phyloP scores from a whole-genome alignment of 2,888 invertebrate species.

The Drosophila subquinaria region DNA sequence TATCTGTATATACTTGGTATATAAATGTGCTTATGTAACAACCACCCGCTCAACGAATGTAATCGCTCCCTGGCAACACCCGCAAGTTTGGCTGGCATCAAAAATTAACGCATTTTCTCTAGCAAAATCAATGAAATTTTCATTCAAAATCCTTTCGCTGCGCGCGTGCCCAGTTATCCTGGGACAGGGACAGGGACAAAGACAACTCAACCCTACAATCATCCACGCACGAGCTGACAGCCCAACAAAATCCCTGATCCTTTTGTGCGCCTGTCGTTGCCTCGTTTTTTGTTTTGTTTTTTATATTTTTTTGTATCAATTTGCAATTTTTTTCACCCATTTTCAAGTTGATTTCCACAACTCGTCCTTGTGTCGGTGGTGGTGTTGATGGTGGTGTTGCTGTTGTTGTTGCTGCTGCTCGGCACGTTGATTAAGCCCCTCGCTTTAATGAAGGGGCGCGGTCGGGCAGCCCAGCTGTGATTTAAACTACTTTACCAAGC shows the following conservation, averaged over 20 bases:
- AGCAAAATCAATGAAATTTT: constrained; percentile 61
- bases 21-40: constrained; percentile 46
- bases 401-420: constrained; percentile 31
- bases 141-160: constrained; percentile 71
- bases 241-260: constrained; percentile 43
- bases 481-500: constrained; percentile 67
- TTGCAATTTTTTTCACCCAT: constrained; percentile 76
- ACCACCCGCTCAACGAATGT: constrained; percentile 53
- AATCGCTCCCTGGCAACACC: constrained; percentile 43
- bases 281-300: constrained; percentile 48
- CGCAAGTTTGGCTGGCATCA: constrained; percentile 38
- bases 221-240: constrained; percentile 79
- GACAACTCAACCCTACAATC: constrained; percentile 80
- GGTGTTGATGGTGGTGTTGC: constrained; percentile 30
- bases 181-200: not conserved
- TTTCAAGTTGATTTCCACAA: constrained; percentile 76
- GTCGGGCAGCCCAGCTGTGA: constrained; percentile 62
- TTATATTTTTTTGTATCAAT: constrained; percentile 75
- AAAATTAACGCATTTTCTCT: constrained; percentile 64
- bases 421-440: constrained; percentile 60
- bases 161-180: constrained; percentile 69
- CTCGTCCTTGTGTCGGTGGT: constrained; percentile 41
- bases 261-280: constrained; percentile 71
- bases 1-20: constrained; percentile 8
- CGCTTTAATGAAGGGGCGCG: constrained; percentile 72